Base-by-base conservation (phyloP, 1,140 invertebrate genomes). In the Thaumetopoea pityocampa region DNA sequence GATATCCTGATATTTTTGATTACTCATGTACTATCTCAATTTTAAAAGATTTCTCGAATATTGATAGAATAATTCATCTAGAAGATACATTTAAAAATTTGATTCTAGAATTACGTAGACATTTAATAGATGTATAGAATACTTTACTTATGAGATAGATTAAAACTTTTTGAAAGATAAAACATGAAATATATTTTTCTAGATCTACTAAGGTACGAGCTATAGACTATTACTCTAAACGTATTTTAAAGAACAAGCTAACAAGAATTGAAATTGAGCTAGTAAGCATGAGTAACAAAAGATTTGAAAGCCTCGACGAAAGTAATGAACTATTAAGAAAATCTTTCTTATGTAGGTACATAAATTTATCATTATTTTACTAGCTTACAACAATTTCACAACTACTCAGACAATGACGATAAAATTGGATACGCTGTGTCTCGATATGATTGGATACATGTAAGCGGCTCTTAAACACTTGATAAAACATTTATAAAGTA, bases 371-470 rank as follows among this genome's bases (percentile, higher is more conserved):
- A 46, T 30, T 33, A 45, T 32, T 42, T 34, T 36, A 38, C 46
- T 53, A 46, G 5, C 30, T 41, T 50, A 50, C 34, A 37, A 43
- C 35, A 54, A 16, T 41, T 32, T 30, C 47, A 66, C 55, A 41
- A 51, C 51, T 57, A 65, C 50, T 56, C 19, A 43, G 51, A 58
- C 65, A 68, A 50, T 50, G 40, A 67, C 57, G 60, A 51, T 49
- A 52, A 54, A 55, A 37, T n/a, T n/a, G n/a, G n/a, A n/a, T 48
- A 64, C 59, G 51, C 26, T 50, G 46, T 55, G 46, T 59, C 43
- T 50, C 73, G 77, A 79, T 79, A 79, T 77, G 68, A 56, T 49
- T 68, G 65, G 54, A 52, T 57, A 67, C 51, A 69, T 56, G 65
- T 77, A 81, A 67, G 73, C 51, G 48, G 58, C 48, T 69, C 73